Percentiles rank a stretch among this genome's conserved stretches.
Evolutionary conservation across 1,140 invertebrate species (phyloP).

Genomic region (Heliothis virescens): DNA sequence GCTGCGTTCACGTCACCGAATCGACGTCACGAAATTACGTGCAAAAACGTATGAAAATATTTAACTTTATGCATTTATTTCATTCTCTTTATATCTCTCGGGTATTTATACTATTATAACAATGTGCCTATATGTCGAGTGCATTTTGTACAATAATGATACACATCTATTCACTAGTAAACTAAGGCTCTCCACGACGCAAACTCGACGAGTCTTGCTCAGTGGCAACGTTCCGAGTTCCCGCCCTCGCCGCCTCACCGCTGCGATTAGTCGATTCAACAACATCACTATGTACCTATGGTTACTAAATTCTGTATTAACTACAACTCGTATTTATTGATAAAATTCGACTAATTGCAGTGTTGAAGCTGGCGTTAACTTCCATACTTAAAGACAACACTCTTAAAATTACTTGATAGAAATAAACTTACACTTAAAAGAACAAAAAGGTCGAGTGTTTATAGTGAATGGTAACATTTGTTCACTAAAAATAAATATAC

Average conservation of each 20-base stretch:
- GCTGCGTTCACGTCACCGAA: slow-evolving; percentile 62
- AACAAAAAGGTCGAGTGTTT: slow-evolving; percentile 71
- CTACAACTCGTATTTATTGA: slow-evolving; percentile 25
- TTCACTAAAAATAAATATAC: slow-evolving; percentile 78
- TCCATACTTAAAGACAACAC: slow-evolving; percentile 52
- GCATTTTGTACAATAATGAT: slow-evolving; percentile 82
- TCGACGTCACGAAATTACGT: slow-evolving; percentile 76
- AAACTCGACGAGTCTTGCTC: slow-evolving; percentile 52
- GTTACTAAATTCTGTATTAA: slow-evolving; percentile 38
- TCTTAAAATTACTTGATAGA: slow-evolving; percentile 69
- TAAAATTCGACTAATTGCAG: slow-evolving; percentile 16
- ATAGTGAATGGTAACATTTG: slow-evolving; percentile 85
- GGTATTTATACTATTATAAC: slow-evolving; percentile 81
- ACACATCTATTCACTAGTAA: slow-evolving; percentile 77
- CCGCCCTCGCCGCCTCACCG: slow-evolving; percentile 53
- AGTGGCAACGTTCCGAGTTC: slow-evolving; percentile 52
- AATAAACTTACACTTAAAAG: slow-evolving; percentile 75
- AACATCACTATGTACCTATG: slow-evolving; percentile 34
- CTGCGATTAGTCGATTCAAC: slow-evolving; percentile 14
- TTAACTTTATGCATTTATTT: slow-evolving; percentile 82
- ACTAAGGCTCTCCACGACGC: slow-evolving; percentile 75
- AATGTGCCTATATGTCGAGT: slow-evolving; percentile 83
- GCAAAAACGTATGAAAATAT: slow-evolving; percentile 86
- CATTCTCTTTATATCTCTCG: slow-evolving; percentile 77
- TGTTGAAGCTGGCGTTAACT: slow-evolving; percentile 18